Evolutionary conservation across 2,113 vertebrate species (phyloP).

Genomic region (Anhinga rufa): DNA sequence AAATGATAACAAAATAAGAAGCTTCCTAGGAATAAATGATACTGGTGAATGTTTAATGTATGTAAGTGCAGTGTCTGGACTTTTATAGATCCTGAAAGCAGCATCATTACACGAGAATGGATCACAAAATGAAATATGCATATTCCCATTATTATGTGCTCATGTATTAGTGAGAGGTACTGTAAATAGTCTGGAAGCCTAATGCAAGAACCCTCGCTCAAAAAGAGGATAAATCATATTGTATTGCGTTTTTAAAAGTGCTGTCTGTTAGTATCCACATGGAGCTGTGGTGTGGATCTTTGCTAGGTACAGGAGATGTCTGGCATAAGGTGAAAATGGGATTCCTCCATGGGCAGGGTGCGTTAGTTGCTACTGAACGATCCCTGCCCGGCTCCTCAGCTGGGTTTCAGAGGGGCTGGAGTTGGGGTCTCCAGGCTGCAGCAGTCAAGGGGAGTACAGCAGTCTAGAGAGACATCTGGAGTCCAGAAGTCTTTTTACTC

Average conservation of each 20-base stretch:
- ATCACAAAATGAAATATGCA: conserved; percentile 16
- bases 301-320: not conserved
- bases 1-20: conserved; percentile 10
- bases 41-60: not conserved
- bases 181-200: not conserved
- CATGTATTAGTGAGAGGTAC: conserved; percentile 24
- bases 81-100: not conserved
- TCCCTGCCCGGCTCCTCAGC: not conserved
- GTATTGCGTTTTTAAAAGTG: not conserved
- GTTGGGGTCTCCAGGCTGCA: not conserved
- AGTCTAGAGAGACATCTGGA: not conserved
- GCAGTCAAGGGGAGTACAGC: not conserved
- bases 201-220: not conserved
- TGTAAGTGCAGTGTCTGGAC: not conserved
- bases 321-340: not conserved
- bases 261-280: not conserved
- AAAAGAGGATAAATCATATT: not conserved
- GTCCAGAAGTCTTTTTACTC: not conserved
- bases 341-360: rapidly evolving
- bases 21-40: not conserved
- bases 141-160: conserved; percentile 10
- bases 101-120: not conserved
- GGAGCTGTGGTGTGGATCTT: not conserved
- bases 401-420: not conserved
- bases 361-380: not conserved